Base-by-base conservation (phyloP, 2,113 vertebrate species). In the Phainopepla nitens region DNA sequence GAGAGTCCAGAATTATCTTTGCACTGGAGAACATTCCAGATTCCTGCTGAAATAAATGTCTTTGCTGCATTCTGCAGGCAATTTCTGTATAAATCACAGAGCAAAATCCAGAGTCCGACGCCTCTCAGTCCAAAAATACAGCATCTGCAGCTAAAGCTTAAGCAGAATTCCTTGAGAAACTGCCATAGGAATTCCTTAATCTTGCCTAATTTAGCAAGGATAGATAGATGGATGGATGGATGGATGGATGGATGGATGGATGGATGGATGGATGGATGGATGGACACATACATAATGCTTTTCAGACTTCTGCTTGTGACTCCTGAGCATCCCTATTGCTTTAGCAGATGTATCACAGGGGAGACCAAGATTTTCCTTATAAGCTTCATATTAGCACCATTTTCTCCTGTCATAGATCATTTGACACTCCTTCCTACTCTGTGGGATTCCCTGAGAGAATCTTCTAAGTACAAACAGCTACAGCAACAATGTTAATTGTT, bases 401-500 rank as follows among this genome's bases (percentile, higher is more conserved):
- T 65, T 71, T 68, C 87, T 87, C 72, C 66, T 47, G 7, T 50
- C 24, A 64, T 69, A 56, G 41, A 73, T 93, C 62, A 77, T 72
- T 53, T 69, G 73, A 83, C 50, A 35, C n/a, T 92, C 54, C 75
- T 88, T 82, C 71, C 71, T 65, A 53, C 82, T 61, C 85, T 39
- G 71, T 90, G 72, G 60, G 54, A 90, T 82, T 90, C 82, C 45
- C 58, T 85, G 89, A 88, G 80, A 80, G 33, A 45, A 95, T 92
- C 86, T 91, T 61, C 64, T 28, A 13, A 77, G 58, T 71, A 83
- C 79, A 85, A 93, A 90, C 71, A 92, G 80, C 54, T 61, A 69
- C 76, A 86, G 88, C 41, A 65, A 77, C 75, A 54, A n/a, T 1
- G 6, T 73, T 94, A 98, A 97, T 97, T 96, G 96, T 57, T 39